Evolutionary conservation across 1,140 invertebrate genomes (phyloP), one percentile per base, ranked within the genome.

Genomic region (Papilio polyxenes): DNA sequence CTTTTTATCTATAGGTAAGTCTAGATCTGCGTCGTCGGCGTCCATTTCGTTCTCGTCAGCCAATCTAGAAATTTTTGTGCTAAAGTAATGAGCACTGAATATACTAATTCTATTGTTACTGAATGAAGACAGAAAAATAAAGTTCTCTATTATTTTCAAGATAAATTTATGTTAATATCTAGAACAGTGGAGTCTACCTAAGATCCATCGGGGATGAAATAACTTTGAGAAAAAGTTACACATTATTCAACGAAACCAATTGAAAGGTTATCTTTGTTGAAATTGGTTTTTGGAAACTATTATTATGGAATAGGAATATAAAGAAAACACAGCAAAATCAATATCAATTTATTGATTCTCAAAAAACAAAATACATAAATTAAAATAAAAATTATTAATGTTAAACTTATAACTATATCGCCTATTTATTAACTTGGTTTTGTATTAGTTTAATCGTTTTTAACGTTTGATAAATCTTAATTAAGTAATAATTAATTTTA

Each of bases 271-370:
- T 53, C 51, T 53, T 9, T 23, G 59, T 20, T 23, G 56, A 23
- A 2, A 62, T 62, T 23, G 62, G 0, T 65, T 4, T 15, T 69
- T 69, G 3, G 5, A 69, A 69, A 37, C 65, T 37, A 37, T 31
- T 23, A 9, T 74, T 69, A 37, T 53, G 56, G 74, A 75, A 77
- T n/a, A 80, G 51, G 59, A 89, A 92, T 82, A 17, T 72, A 72
- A 72, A 72, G 83, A 82, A 92, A 93, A 93, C 89, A 90, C 90
- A 91, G 92, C 92, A 91, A 91, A 91, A 88, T 81, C 89, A 89
- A 88, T 80, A 93, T 84, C 80, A 83, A 85, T 93, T 93, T 93
- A 93, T 92, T 92, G 81, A 59, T 82, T 85, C 84, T 82, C 82
- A 89, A 77, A 84, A 84, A 87, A 56, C n/a, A 82, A 31, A 31